Percentiles rank a stretch among this genome's conserved stretches.
Conservation (phyloP, 2,113 vertebrate genomes). For the Scolopax mira region DNA sequence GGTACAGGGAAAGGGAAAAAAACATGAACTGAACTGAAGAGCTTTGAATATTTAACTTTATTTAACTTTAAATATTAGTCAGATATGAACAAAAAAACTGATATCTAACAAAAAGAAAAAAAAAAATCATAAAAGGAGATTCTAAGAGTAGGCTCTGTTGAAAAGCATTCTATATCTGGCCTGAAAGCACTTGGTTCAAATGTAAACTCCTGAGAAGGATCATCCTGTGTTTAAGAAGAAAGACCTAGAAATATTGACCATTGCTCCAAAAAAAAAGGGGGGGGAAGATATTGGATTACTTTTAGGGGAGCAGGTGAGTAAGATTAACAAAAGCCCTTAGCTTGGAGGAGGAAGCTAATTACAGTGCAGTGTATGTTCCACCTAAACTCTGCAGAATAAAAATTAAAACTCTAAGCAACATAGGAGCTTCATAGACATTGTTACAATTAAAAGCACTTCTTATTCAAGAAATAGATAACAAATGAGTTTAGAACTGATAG, state of each 20-base stretch:
- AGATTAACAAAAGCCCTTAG: background rate
- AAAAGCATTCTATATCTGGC: background rate
- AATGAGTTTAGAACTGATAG: background rate
- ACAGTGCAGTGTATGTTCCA: background rate
- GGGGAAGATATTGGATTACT: rapidly evolving
- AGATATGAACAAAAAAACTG: background rate
- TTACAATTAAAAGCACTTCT: background rate
- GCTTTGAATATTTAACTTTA: no score
- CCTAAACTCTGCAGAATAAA: background rate
- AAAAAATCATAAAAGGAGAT: background rate
- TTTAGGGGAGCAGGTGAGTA: background rate
- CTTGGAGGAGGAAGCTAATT: background rate
- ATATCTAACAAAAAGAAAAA: background rate
- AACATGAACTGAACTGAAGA: background rate
- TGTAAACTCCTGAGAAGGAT: background rate
- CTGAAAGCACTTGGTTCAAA: background rate
- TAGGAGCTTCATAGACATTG: background rate
- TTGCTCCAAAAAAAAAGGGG: background rate
- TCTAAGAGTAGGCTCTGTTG: background rate
- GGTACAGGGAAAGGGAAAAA: background rate
- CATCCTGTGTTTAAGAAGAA: background rate
- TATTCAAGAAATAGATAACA: background rate
- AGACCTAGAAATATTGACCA: background rate
- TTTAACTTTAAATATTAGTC: background rate
- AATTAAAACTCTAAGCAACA: background rate